These are phyloP conservation scores for Oreochromis spilurus DNA, from an alignment of 2,113 vertebrate species.

Conservation along the genomic window DNA sequence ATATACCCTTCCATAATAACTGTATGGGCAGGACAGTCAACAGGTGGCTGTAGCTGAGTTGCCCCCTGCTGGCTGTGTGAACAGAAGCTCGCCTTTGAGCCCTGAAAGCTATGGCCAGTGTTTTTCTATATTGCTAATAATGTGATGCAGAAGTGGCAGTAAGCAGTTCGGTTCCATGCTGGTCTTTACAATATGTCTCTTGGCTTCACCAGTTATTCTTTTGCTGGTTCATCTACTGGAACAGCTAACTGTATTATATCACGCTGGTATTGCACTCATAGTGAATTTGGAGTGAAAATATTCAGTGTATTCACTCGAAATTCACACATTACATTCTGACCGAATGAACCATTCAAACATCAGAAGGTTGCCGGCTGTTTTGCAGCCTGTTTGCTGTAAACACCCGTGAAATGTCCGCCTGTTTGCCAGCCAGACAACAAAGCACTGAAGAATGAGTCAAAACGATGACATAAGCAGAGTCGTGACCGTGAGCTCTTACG, in stretches of 20 bases:
- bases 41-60: neutral
- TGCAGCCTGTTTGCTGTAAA: neutral
- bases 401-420: neutral
- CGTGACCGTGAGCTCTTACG: neutral
- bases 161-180: neutral
- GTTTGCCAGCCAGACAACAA: conserved; percentile 27
- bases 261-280: neutral
- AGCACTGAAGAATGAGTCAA: conserved; percentile 19
- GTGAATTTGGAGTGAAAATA: neutral
- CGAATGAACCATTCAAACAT: neutral
- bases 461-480: conserved; percentile 8
- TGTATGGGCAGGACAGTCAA: neutral
- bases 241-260: neutral
- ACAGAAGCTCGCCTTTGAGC: neutral
- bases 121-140: neutral
- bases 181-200: neutral
- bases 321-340: neutral
- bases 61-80: neutral
- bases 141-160: neutral
- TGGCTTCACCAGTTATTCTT: neutral
- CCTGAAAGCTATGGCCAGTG: neutral
- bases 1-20: neutral
- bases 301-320: neutral
- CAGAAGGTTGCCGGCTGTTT: neutral
- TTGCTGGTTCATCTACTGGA: neutral